A percentile compares a stretch with the other conserved stretches of the same genome.
These are phyloP conservation scores for Yponomeuta cagnagella DNA, from an alignment of 2,888 invertebrate genomes.

Conservation along the genomic window DNA sequence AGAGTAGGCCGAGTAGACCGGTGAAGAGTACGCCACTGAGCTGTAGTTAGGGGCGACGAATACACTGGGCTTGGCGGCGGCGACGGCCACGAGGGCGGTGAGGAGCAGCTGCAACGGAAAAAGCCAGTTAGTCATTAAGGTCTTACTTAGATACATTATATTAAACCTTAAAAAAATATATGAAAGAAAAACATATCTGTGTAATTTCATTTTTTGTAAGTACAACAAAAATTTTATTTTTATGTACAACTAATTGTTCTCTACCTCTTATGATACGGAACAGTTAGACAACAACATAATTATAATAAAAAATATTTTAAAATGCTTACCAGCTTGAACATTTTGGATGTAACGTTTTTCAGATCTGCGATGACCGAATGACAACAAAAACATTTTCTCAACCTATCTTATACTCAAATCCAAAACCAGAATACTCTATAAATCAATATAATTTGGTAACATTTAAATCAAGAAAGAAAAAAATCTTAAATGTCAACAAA, in stretches of 20 bases:
- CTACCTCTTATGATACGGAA: no score
- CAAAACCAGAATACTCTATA: conserved; percentile 9
- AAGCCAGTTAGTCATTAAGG: not conserved
- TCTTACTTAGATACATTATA: not conserved
- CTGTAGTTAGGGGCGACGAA: conserved; percentile 5
- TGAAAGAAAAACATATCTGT: no score
- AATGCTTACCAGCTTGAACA: conserved; percentile 32
- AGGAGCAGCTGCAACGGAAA: conserved; percentile 19
- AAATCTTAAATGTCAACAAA: not conserved
- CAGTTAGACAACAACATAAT: no score
- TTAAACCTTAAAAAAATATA: no score
- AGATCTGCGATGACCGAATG: conserved; percentile 17
- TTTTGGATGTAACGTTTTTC: conserved; percentile 21
- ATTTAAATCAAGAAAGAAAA: conserved; percentile 9
- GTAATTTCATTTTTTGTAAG: no score
- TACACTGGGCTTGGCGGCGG: conserved; percentile 40
- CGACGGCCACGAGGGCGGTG: conserved; percentile 36
- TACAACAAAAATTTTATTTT: no score
- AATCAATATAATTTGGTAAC: not conserved
- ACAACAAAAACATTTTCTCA: not conserved
- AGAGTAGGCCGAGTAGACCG: conserved; percentile 31
- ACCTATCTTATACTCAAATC: conserved; percentile 11
- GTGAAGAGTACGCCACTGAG: conserved; percentile 1
- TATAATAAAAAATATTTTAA: no score
- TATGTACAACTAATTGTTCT: no score